Conservation (phyloP, 2,888 invertebrate genomes). For the Phaonia tiefii region DNA sequence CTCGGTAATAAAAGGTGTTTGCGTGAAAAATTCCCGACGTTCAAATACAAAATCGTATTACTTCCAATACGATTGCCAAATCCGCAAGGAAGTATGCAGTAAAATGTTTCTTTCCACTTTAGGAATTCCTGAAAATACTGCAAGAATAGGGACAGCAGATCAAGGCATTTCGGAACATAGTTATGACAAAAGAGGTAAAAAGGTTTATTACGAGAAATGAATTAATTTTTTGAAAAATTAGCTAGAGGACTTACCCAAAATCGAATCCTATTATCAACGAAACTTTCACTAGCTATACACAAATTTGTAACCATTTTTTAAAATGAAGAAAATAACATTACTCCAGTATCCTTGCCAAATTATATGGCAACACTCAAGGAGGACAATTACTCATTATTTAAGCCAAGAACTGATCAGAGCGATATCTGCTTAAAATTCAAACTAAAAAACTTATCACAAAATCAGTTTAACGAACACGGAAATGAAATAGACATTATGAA, state of each 20-base stretch:
- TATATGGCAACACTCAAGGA: background rate
- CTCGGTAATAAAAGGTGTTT: background rate
- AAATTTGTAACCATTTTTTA: background rate
- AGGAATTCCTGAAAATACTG: background rate
- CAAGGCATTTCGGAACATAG: no score
- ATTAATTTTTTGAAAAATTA: no score
- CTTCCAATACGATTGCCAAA: background rate
- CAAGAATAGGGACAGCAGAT: background rate
- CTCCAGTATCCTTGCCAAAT: background rate
- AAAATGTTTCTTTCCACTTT: no score
- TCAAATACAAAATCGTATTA: background rate
- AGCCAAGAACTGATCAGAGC: background rate
- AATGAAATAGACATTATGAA: constrained; percentile 9
- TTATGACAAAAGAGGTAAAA: background rate
- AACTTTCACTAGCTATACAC: background rate
- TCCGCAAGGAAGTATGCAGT: background rate
- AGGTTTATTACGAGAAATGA: background rate
- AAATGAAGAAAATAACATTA: background rate
- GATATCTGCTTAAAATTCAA: background rate
- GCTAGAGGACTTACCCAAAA: no score
- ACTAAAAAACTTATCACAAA: constrained; percentile 4
- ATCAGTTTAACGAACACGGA: constrained; percentile 10
- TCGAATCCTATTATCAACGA: background rate
- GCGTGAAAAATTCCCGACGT: no score
- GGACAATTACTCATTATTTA: no score